phyloP scores from a whole-genome alignment of 23 tunicate genomes.

The Botrylloides violaceus region DNA sequence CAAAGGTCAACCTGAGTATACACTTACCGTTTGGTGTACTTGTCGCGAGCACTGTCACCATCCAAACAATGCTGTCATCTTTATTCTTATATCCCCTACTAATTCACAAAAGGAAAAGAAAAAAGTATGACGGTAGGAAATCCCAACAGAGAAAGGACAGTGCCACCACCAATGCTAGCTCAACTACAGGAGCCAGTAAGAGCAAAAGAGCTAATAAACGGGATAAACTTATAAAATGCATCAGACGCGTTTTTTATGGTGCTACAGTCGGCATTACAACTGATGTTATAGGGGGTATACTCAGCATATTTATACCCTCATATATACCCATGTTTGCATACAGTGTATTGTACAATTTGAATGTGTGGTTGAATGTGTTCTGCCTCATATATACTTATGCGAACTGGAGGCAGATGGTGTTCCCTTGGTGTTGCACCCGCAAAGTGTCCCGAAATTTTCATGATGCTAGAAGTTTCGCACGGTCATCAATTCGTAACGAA shows the following conservation, averaged over 20 bases:
- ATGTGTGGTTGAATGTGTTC: slow-evolving; percentile 34
- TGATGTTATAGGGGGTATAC: slow-evolving; percentile 46
- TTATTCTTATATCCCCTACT: slow-evolving; percentile 52
- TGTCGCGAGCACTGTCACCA: slow-evolving; percentile 41
- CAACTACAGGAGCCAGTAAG: not conserved
- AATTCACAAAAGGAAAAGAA: slow-evolving; percentile 20
- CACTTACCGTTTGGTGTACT: slow-evolving; percentile 42
- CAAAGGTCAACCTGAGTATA: slow-evolving; percentile 3
- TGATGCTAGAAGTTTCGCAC: not conserved
- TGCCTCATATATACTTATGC: slow-evolving; percentile 61
- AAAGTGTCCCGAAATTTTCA: not conserved
- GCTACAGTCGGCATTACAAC: slow-evolving; percentile 60
- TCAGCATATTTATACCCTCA: slow-evolving; percentile 39
- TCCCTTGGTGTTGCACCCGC: slow-evolving; percentile 23
- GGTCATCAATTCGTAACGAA: not conserved
- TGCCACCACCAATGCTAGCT: not conserved
- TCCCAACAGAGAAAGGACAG: not conserved
- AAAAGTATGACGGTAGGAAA: not conserved
- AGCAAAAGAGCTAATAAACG: not conserved
- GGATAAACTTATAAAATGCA: slow-evolving; percentile 39
- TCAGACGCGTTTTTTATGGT: slow-evolving; percentile 39
- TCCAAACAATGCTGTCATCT: slow-evolving; percentile 44
- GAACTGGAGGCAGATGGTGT: slow-evolving; percentile 43
- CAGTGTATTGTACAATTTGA: slow-evolving; percentile 44
- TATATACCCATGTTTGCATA: slow-evolving; percentile 42